Evolutionary conservation across 37 sponge, comb jelly and placozoan species (phyloP).

Genomic region (Ephydatia muelleri): DNA sequence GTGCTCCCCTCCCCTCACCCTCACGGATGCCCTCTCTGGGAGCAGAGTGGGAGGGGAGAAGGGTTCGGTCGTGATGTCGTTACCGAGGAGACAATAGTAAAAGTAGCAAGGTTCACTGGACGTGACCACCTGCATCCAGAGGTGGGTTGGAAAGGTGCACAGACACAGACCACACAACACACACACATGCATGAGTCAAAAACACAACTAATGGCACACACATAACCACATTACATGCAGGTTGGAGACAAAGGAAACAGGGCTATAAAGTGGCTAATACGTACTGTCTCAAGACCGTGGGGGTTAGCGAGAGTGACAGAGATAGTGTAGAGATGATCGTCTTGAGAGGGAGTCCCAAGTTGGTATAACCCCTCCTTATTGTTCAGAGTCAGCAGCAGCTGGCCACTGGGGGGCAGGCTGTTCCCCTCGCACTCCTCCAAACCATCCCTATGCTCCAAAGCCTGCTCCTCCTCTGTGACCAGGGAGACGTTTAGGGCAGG

Average conservation of each 20-base stretch:
- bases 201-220: too few relatives aligned
- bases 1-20: slow-evolving; percentile 24
- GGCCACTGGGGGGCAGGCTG: not conserved
- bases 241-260: not conserved
- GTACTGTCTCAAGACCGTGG: slow-evolving; percentile 39
- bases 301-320: slow-evolving; percentile 60
- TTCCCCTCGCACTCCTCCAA: slow-evolving; percentile 7
- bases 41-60: slow-evolving; percentile 51
- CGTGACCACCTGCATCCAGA: not conserved
- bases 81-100: slow-evolving; percentile 71
- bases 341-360: slow-evolving; percentile 33
- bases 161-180: not conserved
- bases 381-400: slow-evolving; percentile 50
- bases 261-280: not conserved
- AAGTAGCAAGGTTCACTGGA: slow-evolving; percentile 41
- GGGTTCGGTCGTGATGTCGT: slow-evolving; percentile 70
- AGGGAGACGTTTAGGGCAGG: slow-evolving; percentile 77
- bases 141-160: not conserved
- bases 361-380: slow-evolving; percentile 58
- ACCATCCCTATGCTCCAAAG: not conserved
- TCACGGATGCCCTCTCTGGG: slow-evolving; percentile 71
- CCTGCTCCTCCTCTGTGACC: slow-evolving; percentile 48
- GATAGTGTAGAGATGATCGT: slow-evolving; percentile 48
- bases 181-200: not conserved
- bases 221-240: too few relatives aligned